Conservation (phyloP, 2,888 invertebrate genomes). For the Pediacus dermestoides region DNA sequence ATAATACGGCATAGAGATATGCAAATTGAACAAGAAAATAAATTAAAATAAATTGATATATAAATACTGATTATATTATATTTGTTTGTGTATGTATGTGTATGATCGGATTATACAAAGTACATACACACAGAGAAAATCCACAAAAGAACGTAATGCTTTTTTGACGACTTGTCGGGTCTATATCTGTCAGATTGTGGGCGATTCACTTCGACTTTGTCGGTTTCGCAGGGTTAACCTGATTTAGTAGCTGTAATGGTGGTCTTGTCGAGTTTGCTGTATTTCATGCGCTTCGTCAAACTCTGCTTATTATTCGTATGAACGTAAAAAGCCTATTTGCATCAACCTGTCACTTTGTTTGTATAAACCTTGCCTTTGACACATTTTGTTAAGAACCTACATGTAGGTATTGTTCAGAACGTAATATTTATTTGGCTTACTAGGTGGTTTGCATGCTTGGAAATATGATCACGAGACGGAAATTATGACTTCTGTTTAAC, state of each 20-base stretch:
- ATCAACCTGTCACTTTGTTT: constrained; percentile 15
- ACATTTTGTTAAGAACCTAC: constrained; percentile 8
- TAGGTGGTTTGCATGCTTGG: too few relatives aligned
- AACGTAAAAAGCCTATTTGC: constrained; percentile 19
- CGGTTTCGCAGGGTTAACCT: constrained; percentile 23
- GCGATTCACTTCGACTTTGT: constrained; percentile 26
- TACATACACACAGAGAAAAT: not conserved
- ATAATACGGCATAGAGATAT: too few relatives aligned
- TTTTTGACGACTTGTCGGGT: constrained; percentile 12
- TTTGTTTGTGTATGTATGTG: constrained; percentile 1
- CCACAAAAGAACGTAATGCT: too few relatives aligned
- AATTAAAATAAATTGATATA: too few relatives aligned
- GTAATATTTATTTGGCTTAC: constrained; percentile 11
- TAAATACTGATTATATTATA: constrained; percentile 1
- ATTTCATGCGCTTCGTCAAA: constrained; percentile 18
- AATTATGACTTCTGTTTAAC: not conserved
- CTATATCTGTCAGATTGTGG: constrained; percentile 28
- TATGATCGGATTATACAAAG: constrained; percentile 7
- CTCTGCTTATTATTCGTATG: constrained; percentile 16
- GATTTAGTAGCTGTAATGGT: constrained; percentile 30
- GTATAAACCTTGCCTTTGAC: constrained; percentile 10
- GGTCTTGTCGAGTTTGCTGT: constrained; percentile 25
- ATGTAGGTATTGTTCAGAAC: constrained; percentile 10
- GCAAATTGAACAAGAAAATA: too few relatives aligned
- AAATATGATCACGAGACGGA: too few relatives aligned